Conservation (phyloP, 2,888 invertebrate genomes). For the Eurytoma californica region DNA sequence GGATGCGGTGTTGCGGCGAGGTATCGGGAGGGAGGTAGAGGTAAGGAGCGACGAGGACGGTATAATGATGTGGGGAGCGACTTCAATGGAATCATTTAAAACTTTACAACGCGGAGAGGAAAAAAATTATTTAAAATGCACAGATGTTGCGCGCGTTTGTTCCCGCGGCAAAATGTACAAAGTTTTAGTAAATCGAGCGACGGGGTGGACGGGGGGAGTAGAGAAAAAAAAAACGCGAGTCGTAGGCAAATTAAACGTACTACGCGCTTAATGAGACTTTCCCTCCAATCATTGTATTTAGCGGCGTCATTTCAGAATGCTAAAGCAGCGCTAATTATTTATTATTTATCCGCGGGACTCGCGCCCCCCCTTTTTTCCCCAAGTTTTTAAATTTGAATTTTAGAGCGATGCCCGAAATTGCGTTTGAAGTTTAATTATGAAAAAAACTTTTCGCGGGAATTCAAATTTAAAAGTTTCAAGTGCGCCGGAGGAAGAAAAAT, state of each 20-base stretch:
- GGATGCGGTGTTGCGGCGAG: not conserved
- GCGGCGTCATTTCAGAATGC: slow-evolving; percentile 38
- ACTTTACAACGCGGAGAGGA: slow-evolving; percentile 36
- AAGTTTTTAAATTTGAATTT: slow-evolving; percentile 51
- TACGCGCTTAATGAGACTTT: slow-evolving; percentile 42
- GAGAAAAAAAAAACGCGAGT: not conserved
- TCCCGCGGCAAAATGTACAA: slow-evolving; percentile 3
- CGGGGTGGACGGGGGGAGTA: not conserved
- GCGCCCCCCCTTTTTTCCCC: not conserved
- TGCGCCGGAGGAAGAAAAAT: slow-evolving; percentile 16
- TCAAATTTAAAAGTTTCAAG: slow-evolving; percentile 41
- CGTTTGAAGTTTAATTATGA: slow-evolving; percentile 44
- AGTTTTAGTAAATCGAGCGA: slow-evolving; percentile 17
- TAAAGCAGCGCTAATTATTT: slow-evolving; percentile 38
- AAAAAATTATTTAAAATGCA: slow-evolving; percentile 35
- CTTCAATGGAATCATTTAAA: slow-evolving; percentile 48
- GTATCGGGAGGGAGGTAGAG: not conserved
- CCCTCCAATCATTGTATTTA: slow-evolving; percentile 35
- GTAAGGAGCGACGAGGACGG: slow-evolving; percentile 15
- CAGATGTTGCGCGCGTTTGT: slow-evolving; percentile 29
- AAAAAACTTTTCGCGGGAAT: slow-evolving; percentile 21
- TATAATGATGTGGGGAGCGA: slow-evolving; percentile 36
- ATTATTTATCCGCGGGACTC: slow-evolving; percentile 31
- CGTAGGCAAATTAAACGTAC: slow-evolving; percentile 30
- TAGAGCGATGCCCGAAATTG: slow-evolving; percentile 35